These are phyloP conservation scores for Alfaro cultratus DNA, from an alignment of 2,797 vertebrate genomes.

Conservation along the genomic window DNA sequence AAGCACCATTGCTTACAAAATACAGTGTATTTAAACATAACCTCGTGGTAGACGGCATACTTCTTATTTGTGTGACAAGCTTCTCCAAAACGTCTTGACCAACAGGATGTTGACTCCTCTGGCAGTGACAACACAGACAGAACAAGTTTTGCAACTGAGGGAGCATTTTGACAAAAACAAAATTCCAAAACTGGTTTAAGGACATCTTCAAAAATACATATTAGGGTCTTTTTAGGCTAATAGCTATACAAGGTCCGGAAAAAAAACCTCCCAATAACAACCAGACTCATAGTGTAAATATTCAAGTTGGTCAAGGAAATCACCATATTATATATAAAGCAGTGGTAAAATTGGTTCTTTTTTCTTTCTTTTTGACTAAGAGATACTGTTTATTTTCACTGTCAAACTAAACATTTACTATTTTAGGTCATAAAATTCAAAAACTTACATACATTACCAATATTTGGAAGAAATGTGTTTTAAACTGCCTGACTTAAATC, in stretches of 20 bases:
- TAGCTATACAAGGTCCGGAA: not conserved
- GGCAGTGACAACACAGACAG: not conserved
- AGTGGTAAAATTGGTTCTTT: no score
- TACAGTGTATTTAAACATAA: not conserved
- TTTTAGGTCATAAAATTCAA: no score
- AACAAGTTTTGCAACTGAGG: not conserved
- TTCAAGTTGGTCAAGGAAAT: not conserved
- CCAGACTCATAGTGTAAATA: not conserved
- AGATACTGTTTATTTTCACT: no score
- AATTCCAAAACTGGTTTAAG: not conserved
- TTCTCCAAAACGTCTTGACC: not conserved
- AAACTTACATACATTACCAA: no score
- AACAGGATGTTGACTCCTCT: constrained; percentile 1
- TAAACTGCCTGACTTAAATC: no score
- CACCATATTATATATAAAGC: not conserved
- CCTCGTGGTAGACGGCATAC: not conserved
- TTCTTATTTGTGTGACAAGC: not conserved
- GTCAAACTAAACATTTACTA: no score
- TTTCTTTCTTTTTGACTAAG: no score
- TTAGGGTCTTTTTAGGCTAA: not conserved
- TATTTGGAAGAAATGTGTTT: no score
- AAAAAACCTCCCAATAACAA: not conserved
- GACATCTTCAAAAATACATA: not conserved
- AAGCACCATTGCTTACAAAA: constrained; percentile 7
- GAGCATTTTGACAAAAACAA: not conserved